These are phyloP conservation scores for Nerophis lumbriciformis DNA, from an alignment of 2,113 vertebrate genomes.

Conservation along the genomic window DNA sequence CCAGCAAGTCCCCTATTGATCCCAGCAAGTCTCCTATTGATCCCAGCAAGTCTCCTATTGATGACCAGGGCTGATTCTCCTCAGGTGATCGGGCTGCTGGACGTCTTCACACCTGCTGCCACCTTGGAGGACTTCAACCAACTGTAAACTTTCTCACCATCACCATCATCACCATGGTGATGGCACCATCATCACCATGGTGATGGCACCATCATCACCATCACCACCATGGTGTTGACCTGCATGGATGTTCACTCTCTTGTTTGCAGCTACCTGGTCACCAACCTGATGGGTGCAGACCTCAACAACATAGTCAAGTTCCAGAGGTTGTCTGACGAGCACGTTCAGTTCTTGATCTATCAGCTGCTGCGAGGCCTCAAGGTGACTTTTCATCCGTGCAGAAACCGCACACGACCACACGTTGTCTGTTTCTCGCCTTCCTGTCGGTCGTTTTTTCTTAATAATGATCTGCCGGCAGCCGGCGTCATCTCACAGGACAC, in stretches of 20 bases:
- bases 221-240: too few species aligned
- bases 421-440: too few species aligned
- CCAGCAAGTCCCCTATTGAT: too few species aligned
- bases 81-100: conserved; percentile 84
- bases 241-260: too few species aligned
- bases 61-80: conserved; percentile 18
- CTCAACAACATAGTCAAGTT: conserved; percentile 97
- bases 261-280: conserved; percentile 85
- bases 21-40: too few species aligned
- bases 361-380: conserved; percentile 95
- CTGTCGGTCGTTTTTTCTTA: too few species aligned
- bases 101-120: conserved; percentile 90
- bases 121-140: conserved; percentile 89
- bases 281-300: conserved; percentile 96
- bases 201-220: not conserved
- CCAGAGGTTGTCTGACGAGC: conserved; percentile 92
- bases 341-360: conserved; percentile 96
- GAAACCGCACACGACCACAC: too few species aligned
- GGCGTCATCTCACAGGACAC: too few species aligned
- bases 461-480: too few species aligned
- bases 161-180: too few species aligned
- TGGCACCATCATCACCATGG: not conserved
- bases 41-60: conserved; percentile 5
- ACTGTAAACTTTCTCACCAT: conserved; percentile 77
- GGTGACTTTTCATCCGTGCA: conserved; percentile 60